A percentile compares a stretch with the other conserved stretches of the same genome.
These are phyloP conservation scores for Tragelaphus imberbis DNA, from an alignment of 2,113 vertebrate species.

Conservation along the genomic window DNA sequence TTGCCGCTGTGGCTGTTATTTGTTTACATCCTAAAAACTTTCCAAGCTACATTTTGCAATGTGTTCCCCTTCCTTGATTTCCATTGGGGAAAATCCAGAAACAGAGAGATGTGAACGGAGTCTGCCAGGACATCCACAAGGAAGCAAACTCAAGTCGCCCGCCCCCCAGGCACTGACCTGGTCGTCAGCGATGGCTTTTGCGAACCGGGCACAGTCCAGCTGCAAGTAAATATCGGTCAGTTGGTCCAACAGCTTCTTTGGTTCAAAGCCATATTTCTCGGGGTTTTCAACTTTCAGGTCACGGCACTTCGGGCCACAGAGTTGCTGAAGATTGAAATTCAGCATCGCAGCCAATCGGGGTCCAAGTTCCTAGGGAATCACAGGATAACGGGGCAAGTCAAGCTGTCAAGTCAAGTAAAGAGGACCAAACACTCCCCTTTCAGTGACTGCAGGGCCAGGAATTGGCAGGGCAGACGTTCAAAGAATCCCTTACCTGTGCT, in stretches of 20 bases:
- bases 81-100: neutral
- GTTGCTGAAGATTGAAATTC: constrained; percentile 98
- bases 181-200: constrained; percentile 98
- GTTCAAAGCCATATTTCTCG: constrained; percentile 98
- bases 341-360: constrained; percentile 97
- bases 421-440: neutral
- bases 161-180: constrained; percentile 83
- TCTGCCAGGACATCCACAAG: neutral
- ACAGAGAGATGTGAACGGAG: neutral
- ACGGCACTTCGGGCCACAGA: constrained; percentile 97
- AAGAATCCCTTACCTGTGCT: neutral
- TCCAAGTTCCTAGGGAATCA: constrained; percentile 88
- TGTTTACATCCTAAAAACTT: neutral
- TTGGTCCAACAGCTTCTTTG: constrained; percentile 98
- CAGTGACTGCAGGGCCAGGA: neutral
- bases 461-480: neutral
- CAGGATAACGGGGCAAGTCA: neutral
- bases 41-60: neutral
- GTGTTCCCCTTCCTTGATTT: neutral
- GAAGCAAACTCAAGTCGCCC: accelerated
- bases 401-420: neutral
- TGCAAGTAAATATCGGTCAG: constrained; percentile 98
- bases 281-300: constrained; percentile 99
- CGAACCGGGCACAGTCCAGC: constrained; percentile 96
- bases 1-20: accelerated